Evolutionary conservation across 2,113 vertebrate species (phyloP), one percentile per base, ranked within the genome.

Genomic region (Platanista minor): DNA sequence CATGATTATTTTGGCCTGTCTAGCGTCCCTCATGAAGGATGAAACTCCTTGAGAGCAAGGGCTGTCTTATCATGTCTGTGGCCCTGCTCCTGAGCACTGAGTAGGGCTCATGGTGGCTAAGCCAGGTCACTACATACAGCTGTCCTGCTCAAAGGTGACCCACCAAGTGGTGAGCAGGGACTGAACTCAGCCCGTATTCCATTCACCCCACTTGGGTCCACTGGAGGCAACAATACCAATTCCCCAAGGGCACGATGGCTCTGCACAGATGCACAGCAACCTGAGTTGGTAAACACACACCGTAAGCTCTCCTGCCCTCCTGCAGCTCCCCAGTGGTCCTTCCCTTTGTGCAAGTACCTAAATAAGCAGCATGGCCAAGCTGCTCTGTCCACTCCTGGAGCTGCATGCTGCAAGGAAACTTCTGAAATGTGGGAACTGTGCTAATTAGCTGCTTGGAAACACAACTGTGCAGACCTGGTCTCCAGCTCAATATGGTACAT

Each of bases 21-120:
- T 11, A 2, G 17, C 0, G 0, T 31, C 20, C 81, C 39, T 43
- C 57, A 1, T 5, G 59, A 74, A 67, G 29, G 72, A 39, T 17
- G 33, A 52, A 36, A 69, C 8, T 54, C 41, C 67, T 27, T 62
- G 69, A 62, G 9, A 27, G 39, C 52, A 18, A 74, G n/a, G 33
- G 49, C 8, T 69, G 8, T 33, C 41, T 77, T 18, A 17, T 43
- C 41, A 25, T 1, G 8, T 29, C 82, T 31, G 18, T 25, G 69
- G 23, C 43, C 83, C 62, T n/a, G 39, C 82, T 91, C 46, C 31
- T 2, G 25, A 96, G 81, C 72, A 59, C 33, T 36, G 33, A 62
- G 39, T 23, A 14, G 29, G 31, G 31, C 4, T 0, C 23, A 2
- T 0, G 2, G 52, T 12, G 81, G 46, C 59, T 49, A 36, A 29